Evolutionary conservation across 2,888 invertebrate species (phyloP).

Genomic region (Agriopis marginaria): DNA sequence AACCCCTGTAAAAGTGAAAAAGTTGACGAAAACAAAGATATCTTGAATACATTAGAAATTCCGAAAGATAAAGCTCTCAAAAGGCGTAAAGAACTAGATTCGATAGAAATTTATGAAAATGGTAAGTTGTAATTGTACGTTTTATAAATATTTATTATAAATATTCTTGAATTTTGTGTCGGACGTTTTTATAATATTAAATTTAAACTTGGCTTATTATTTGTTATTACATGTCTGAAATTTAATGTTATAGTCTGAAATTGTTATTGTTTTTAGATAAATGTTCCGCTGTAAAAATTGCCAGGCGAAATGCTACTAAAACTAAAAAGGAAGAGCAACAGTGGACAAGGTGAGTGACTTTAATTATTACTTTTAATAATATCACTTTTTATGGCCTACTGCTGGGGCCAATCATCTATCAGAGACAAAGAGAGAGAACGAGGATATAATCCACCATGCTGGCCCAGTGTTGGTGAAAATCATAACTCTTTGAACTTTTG

Average conservation of each 20-base stretch:
- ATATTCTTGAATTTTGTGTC: no score
- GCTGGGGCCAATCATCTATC: no score
- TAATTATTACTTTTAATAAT: no score
- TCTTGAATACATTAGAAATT: conserved; percentile 51
- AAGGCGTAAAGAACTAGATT: conserved; percentile 49
- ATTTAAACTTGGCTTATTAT: no score
- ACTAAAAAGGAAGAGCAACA: conserved; percentile 20
- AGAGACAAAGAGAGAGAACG: no score
- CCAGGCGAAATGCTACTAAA: conserved; percentile 46
- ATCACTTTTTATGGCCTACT: no score
- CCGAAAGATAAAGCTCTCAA: conserved; percentile 50
- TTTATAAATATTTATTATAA: no score
- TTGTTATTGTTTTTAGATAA: conserved; percentile 57
- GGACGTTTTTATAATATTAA: no score
- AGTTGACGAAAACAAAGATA: conserved; percentile 68
- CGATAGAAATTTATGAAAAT: conserved; percentile 47
- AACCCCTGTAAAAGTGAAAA: conserved; percentile 52
- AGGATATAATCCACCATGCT: no score
- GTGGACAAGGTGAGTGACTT: conserved; percentile 32
- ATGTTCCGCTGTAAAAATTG: conserved; percentile 63
- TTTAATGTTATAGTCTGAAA: background rate
- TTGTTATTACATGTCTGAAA: no score
- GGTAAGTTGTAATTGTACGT: conserved; percentile 49
- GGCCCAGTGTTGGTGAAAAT: no score
- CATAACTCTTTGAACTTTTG: no score